Base-by-base conservation (phyloP, 2,888 invertebrate species). In the Cephonodes hylas region DNA sequence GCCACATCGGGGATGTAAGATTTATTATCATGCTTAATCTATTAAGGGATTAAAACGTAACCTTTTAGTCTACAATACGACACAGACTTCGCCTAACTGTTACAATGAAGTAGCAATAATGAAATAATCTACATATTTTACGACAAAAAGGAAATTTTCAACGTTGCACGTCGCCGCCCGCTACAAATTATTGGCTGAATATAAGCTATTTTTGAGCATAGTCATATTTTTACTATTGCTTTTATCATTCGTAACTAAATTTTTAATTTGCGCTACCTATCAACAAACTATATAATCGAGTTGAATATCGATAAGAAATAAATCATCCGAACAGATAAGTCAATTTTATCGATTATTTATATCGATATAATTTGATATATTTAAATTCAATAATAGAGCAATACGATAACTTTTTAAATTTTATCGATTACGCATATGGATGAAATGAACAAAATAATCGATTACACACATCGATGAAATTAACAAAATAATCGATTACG, bases 91-190 rank as follows among this genome's bases (percentile, higher is more conserved):
- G 74, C 75, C 76, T 81, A 82, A 78, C 70, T 68, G 66, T 72
- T 83, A 85, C 74, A 83, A 83, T 85, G 80, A 84, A 86, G 80
- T 86, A 85, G 82, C 83, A 83, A 81, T 86, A 81, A 81, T 82
- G 73, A 82, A 83, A 71, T 81, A 67, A 45, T 61, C 85, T 88
- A 87, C 83, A 77, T 74, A 84, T 68, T 83, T 81, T 45, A 81
- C 75, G 77, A 77, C 80, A 77, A 76, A 82, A 83, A 80, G 75
- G 74, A 80, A 80, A 78, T 72, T 68, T 64, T 73, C 64, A 64
- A 66, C 66, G 71, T 72, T 75, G 69, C 68, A 59, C 77, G 77
- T 69, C 80, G 75, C 74, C 75, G 72, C 71, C 68, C 65, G 70
- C 66, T 42, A 46, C 58, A n/a, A n/a, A n/a, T n/a, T 59, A 42